Conservation (phyloP, 2,113 vertebrate genomes). For the Pheucticus melanocephalus region DNA sequence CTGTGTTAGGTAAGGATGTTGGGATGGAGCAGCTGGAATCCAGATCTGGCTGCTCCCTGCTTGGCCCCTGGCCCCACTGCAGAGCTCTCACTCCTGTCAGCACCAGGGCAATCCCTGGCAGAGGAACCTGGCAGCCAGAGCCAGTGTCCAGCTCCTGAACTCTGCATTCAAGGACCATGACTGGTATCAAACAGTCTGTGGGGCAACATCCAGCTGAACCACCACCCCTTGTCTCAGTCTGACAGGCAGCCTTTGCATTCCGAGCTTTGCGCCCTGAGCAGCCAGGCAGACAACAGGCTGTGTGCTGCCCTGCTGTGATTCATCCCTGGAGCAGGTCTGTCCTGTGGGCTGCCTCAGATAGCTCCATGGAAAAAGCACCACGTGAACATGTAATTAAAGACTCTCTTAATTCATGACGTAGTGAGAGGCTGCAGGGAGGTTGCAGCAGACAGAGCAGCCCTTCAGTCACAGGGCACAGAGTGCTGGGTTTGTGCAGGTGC, state of each 20-base stretch:
- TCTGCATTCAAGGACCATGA: not conserved
- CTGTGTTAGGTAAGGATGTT: not conserved
- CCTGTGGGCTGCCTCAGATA: conserved; percentile 45
- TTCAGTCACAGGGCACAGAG: not conserved
- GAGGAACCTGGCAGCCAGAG: not conserved
- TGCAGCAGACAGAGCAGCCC: conserved; percentile 25
- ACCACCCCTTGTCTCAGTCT: not conserved
- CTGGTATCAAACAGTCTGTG: not conserved
- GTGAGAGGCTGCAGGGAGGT: not conserved
- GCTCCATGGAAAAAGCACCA: conserved; percentile 46
- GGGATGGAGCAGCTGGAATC: not conserved
- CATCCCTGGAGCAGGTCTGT: conserved; percentile 56
- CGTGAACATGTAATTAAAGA: conserved; percentile 53
- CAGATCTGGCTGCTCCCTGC: not conserved
- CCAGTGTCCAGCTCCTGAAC: not conserved
- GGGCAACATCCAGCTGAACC: not conserved
- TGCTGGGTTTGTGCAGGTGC: not conserved
- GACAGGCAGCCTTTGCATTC: not conserved
- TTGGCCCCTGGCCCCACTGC: not conserved
- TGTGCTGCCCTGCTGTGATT: conserved; percentile 43
- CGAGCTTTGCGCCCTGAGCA: not conserved
- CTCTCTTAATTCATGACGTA: conserved; percentile 28
- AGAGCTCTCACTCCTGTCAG: not conserved
- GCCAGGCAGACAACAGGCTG: not conserved
- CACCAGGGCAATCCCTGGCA: not conserved